Evolutionary conservation across 2,113 vertebrate species (phyloP), one percentile per base, ranked within the genome.

Genomic region (Myanophis thanlyinensis): DNA sequence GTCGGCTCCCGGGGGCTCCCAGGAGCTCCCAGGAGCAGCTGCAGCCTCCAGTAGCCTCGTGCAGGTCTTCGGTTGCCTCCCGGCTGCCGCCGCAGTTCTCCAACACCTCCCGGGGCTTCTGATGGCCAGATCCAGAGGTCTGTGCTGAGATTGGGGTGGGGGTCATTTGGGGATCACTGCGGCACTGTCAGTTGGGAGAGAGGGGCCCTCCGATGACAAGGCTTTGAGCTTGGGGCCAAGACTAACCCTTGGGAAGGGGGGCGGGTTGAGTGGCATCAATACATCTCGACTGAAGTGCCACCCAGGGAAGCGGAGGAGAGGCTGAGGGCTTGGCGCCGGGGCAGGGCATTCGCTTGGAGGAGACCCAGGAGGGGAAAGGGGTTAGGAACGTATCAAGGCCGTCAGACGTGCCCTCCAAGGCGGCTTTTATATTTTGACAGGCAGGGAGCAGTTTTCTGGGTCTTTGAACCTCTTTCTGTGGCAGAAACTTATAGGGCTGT

Each of bases 121-220:
- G 98, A 99, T 99, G 99, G 98, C 98, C 95, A 98, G 98, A 97
- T 98, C 98, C 98, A 98, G 98, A 99, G 99, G 99, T 99, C 97
- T 96, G 99, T 99, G 96, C 94, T n/a, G n/a, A n/a, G n/a, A n/a
- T n/a, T n/a, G n/a, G n/a, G n/a, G n/a, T n/a, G n/a, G n/a, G n/a
- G n/a, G 92, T 93, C 91, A 67, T 52, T 1, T 22, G 13, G 4
- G 90, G 93, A 59, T 47, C 48, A 46, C 73, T 23, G 59, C 80
- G 93, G 86, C 87, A 30, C 9, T 5, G 48, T 0, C 25, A 85
- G 84, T 3, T 0, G 18, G 87, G 84, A 6, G 0, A n/a, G 35
- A 6, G 5, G 51, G 47, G n/a, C n/a, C 20, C 0, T 20, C 4
- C 2, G 85, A 46, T 47, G 0, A 15, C 0, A 2, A 0, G 18